Conservation (phyloP, 2,113 vertebrate genomes). For the Brachyistius frenatus region DNA sequence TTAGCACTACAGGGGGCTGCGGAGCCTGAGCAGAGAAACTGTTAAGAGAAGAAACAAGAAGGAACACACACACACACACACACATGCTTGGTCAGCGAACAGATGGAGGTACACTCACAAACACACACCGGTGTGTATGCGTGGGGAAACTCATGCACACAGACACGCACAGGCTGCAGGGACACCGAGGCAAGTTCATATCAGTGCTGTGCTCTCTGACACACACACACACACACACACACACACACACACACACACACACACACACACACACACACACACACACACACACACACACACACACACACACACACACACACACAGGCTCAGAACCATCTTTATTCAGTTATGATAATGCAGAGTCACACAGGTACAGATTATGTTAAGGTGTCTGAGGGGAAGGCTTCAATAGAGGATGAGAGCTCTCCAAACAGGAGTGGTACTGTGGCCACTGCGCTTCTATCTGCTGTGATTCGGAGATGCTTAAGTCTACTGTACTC, state of each 20-base stretch:
- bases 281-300: too few species aligned
- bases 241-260: too few species aligned
- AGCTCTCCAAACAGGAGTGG: constrained; percentile 27
- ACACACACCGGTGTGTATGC: constrained; percentile 28
- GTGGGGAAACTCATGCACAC: constrained; percentile 11
- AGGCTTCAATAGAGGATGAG: constrained; percentile 51
- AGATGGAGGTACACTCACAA: constrained; percentile 47
- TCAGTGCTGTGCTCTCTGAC: constrained; percentile 37
- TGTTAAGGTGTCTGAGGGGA: constrained; percentile 54
- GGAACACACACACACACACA: constrained; percentile 5
- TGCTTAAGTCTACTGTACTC: background rate
- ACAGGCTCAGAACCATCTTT: constrained; percentile 64
- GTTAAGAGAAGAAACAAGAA: constrained; percentile 8
- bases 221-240: too few species aligned
- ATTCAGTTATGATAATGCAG: constrained; percentile 79
- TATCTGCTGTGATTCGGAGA: constrained; percentile 7
- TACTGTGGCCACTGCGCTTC: background rate
- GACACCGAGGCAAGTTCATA: constrained; percentile 44
- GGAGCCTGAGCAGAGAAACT: constrained; percentile 34
- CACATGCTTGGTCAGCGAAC: constrained; percentile 7
- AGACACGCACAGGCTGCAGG: constrained; percentile 13
- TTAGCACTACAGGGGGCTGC: constrained; percentile 52
- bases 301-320: constrained; percentile 6
- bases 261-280: constrained; percentile 19
- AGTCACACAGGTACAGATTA: constrained; percentile 66